phyloP scores from a whole-genome alignment of 2,797 vertebrate species.

The Myotis vivesi region DNA sequence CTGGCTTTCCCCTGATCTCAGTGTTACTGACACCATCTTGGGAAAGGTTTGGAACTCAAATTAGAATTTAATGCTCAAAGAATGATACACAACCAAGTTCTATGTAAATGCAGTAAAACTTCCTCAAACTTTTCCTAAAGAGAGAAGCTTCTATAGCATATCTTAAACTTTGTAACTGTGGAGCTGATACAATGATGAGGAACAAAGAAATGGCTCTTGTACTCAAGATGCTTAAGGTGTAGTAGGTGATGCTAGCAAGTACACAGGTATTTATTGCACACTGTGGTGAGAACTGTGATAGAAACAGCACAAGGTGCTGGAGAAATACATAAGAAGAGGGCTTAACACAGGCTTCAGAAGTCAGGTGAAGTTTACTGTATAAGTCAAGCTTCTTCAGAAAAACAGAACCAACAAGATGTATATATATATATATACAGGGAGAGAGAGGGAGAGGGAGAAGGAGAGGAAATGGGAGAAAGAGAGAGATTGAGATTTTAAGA shows the following conservation, averaged over 20 bases:
- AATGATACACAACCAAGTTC: not conserved
- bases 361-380: not conserved
- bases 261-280: not conserved
- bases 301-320: not conserved
- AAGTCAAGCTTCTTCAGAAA: not conserved
- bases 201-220: not conserved
- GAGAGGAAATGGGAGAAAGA: too few species aligned
- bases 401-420: not conserved
- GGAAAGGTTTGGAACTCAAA: conserved; percentile 29
- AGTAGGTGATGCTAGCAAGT: not conserved
- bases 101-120: not conserved
- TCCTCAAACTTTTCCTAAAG: not conserved
- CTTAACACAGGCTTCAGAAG: not conserved
- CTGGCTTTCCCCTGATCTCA: not conserved
- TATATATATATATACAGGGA: not conserved
- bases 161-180: not conserved
- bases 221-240: not conserved
- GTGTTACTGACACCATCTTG: not conserved
- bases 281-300: not conserved
- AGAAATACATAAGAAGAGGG: not conserved
- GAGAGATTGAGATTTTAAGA: not conserved
- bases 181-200: not conserved
- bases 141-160: not conserved
- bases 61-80: conserved; percentile 38
- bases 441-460: not conserved